Evolutionary conservation across 2,888 invertebrate species (phyloP), one percentile per base, ranked within the genome.

Genomic region (Parnassius mnemosyne): DNA sequence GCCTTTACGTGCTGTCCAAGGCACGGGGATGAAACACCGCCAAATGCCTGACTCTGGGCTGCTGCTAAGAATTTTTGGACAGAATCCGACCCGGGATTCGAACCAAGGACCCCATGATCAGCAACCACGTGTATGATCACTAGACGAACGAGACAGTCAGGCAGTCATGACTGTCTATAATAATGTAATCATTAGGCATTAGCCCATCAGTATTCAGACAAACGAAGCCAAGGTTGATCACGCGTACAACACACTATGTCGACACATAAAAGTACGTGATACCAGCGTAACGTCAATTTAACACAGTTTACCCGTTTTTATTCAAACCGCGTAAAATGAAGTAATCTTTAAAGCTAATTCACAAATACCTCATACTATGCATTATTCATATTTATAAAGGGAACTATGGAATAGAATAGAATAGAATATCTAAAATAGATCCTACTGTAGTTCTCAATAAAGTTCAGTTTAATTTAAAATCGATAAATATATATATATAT

Each of bases 181-280:
- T 7, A 0, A 34, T 34, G 3, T 34, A 34, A 3, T 7, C 5
- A 51, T 49, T 55, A 56, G 57, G 52, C 61, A 59, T 61, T 58
- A 54, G 52, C 16, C 46, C 52, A 65, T 61, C 65, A 58, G 53
- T 57, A 53, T 54, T 54, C 54, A 44, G 25, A 57, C 65, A 61
- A 74, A 67, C 55, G 55, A 61, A 74, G 72, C 68, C 75, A 75
- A 75, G 75, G 75, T 69, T 67, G 60, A 69, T 7, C 49, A 49
- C 69, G 70, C 68, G 70, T 66, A 57, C 62, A 34, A 16, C 55
- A 50, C 60, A 50, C 55, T 57, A 52, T 56, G 60, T 69, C 70
- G 69, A 68, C 68, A 73, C 44, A 58, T 53, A 56, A 20, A 20
- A 63, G 63, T 53, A 57, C 68, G 63, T 65, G 63, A 63, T 63